Evolutionary conservation across 1,140 invertebrate genomes (phyloP), one percentile per base, ranked within the genome.

Genomic region (Dendroctonus valens): DNA sequence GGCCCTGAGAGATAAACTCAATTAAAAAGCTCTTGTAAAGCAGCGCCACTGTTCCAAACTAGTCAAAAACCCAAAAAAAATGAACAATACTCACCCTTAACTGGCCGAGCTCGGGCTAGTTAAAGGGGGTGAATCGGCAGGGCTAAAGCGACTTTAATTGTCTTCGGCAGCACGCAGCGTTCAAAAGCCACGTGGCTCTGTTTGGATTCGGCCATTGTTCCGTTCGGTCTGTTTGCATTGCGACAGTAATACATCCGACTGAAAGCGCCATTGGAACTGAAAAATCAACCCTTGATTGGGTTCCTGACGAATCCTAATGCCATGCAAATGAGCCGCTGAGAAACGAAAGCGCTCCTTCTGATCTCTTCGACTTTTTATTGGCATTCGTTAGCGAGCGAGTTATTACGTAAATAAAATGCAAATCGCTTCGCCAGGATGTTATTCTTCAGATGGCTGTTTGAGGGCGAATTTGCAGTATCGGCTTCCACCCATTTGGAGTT

Each of bases 91-190:
- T 37, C 14, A 49, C 58, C 65, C 65, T 59, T 62, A 61, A 67
- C 46, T 51, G 49, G 9, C 49, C 49, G 11, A 58, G 40, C 41
- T 67, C 62, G 51, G 59, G 53, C 41, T 50, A 44, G 58, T 48
- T 52, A 39, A 52, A 59, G 49, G 51, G 63, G 65, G 48, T 67
- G 57, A 26, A 59, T 48, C 58, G 58, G 52, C 41, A 11, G 46
- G 58, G 40, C 53, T 67, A 67, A 67, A 67, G 51, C 65, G 65
- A 67, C 65, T 67, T 67, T 67, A 67, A 67, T 67, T 67, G 59
- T 67, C 41, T 51, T 51, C 59, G 59, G 49, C 51, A 54, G 57
- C 50, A 61, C 52, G 55, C 51, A 53, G 9, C 62, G 54, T 67
- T 60, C 46, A 52, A 59, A 11, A 14, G 65, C 41, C 65, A 67